phyloP scores from a whole-genome alignment of 2,113 vertebrate species.

The Coturnix japonica region DNA sequence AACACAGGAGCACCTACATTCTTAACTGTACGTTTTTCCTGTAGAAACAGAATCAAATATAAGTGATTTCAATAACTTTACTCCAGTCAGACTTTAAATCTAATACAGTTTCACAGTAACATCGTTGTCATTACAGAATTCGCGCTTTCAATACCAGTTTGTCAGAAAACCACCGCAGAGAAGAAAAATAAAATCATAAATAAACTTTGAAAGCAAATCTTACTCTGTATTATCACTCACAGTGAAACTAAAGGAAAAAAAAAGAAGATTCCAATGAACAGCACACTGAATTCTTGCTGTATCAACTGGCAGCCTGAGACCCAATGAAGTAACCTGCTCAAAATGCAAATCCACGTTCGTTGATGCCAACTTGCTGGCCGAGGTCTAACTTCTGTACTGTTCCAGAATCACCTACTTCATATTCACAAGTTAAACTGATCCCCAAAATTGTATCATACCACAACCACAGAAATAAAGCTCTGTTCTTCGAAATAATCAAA shows the following conservation, averaged over 20 bases:
- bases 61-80: constrained; percentile 4
- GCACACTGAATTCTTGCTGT: neutral
- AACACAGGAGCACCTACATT: neutral
- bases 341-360: neutral
- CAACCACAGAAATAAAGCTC: neutral
- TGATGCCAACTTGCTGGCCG: neutral
- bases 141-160: neutral
- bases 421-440: neutral
- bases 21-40: neutral
- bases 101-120: neutral
- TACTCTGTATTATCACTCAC: neutral
- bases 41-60: constrained; percentile 12
- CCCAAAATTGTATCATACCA: neutral
- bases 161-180: neutral
- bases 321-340: neutral
- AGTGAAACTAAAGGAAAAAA: neutral
- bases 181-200: neutral
- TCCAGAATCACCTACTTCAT: neutral
- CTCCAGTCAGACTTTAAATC: neutral
- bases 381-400: neutral
- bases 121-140: neutral
- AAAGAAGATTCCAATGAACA: neutral
- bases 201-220: neutral
- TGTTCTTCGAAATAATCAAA: neutral
- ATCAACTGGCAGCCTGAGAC: neutral